Percentiles rank a stretch among this genome's conserved stretches.
Evolutionary conservation across 2,113 vertebrate genomes (phyloP).

Genomic region (Pungitius pungitius): DNA sequence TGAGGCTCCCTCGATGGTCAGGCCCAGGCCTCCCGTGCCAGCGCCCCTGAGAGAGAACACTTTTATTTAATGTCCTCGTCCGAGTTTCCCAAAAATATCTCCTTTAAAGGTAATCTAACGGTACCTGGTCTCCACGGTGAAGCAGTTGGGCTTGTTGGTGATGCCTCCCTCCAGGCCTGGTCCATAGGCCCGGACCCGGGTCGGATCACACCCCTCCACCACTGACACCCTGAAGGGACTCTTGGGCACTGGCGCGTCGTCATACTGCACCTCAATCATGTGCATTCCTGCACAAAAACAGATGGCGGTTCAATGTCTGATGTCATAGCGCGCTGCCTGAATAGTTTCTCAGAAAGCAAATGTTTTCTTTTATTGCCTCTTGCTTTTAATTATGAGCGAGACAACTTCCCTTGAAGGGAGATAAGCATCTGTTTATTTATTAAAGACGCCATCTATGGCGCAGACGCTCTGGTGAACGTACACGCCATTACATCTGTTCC

Average conservation of each 20-base stretch:
- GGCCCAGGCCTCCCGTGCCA: constrained; percentile 91
- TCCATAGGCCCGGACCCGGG: constrained; percentile 88
- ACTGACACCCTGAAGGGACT: constrained; percentile 93
- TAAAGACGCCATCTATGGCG: constrained; percentile 47
- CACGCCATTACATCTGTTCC: constrained; percentile 66
- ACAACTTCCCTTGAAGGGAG: constrained; percentile 60
- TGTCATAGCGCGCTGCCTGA: neutral
- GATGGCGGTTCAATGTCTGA: neutral
- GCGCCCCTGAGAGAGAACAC: constrained; percentile 83
- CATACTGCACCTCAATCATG: constrained; percentile 89
- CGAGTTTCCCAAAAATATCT: neutral
- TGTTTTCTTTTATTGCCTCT: constrained; percentile 27
- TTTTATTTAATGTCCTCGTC: neutral
- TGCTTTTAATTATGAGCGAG: constrained; percentile 39
- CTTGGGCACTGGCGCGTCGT: constrained; percentile 87
- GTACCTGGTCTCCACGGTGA: constrained; percentile 90
- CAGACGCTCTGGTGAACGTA: constrained; percentile 51
- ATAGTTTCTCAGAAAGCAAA: constrained; percentile 28
- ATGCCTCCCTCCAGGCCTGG: constrained; percentile 91
- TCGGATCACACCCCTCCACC: constrained; percentile 92
- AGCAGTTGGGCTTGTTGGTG: constrained; percentile 91
- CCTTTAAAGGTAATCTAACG: neutral
- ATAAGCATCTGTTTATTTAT: constrained; percentile 71
- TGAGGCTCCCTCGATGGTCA: constrained; percentile 93
- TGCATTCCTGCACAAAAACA: constrained; percentile 84